Percentiles rank a stretch among this genome's conserved stretches.
Evolutionary conservation across 2,797 vertebrate species (phyloP).

Genomic region (Hylomyscus alleni): DNA sequence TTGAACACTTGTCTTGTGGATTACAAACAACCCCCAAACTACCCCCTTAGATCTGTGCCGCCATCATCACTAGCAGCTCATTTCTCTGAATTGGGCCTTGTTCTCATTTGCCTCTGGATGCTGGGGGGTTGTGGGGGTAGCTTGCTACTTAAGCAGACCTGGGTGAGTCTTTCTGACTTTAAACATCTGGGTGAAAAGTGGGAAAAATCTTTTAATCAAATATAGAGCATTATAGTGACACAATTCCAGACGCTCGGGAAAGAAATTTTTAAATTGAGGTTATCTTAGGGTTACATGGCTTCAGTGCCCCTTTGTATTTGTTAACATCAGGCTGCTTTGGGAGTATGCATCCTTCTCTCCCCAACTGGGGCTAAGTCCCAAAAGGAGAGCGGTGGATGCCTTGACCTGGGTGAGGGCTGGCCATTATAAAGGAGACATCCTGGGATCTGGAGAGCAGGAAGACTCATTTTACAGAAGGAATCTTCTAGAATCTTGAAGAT

Average conservation of each 20-base stretch:
- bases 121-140: neutral
- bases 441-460: neutral
- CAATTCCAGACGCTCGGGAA: neutral
- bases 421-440: neutral
- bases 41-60: neutral
- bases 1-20: slow-evolving; percentile 12
- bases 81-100: neutral
- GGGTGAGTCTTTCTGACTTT: slow-evolving; percentile 9
- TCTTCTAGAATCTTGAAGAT: neutral
- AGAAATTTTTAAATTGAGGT: neutral
- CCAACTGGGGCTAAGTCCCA: neutral
- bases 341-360: neutral
- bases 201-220: slow-evolving; percentile 16
- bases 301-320: neutral
- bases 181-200: slow-evolving; percentile 40
- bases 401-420: neutral
- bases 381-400: neutral
- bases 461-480: neutral
- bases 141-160: neutral
- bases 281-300: neutral
- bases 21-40: slow-evolving; percentile 23
- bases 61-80: neutral
- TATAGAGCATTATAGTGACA: neutral
- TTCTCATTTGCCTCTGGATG: neutral
- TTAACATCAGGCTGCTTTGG: neutral